These are phyloP conservation scores for Hemithea aestivaria DNA, from an alignment of 2,888 invertebrate genomes.

Conservation along the genomic window DNA sequence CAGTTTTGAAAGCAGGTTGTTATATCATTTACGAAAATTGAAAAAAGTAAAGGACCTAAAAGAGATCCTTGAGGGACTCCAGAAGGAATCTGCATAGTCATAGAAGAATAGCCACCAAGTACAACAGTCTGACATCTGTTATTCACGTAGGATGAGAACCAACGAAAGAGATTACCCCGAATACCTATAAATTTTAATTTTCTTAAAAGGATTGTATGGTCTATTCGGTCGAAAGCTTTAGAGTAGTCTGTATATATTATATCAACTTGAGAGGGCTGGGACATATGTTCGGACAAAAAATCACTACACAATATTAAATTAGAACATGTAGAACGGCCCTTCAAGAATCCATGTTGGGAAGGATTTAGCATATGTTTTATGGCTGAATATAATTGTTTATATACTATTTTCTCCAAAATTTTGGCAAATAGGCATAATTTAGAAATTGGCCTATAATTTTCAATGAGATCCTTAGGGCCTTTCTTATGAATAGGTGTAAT, in stretches of 20 bases:
- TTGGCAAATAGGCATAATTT: no score
- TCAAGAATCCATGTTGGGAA: slow-evolving; percentile 8
- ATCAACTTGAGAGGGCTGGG: no score
- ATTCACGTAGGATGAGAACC: no score
- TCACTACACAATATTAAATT: slow-evolving; percentile 8
- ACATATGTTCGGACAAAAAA: not conserved
- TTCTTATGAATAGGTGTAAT: no score
- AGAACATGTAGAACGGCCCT: slow-evolving; percentile 10
- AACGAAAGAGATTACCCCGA: no score
- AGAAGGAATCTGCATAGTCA: not conserved
- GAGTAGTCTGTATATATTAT: no score
- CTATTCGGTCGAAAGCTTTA: slow-evolving; percentile 10
- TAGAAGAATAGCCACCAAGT: slow-evolving; percentile 8
- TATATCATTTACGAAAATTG: slow-evolving; percentile 4
- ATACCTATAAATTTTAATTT: no score
- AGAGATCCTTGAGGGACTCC: slow-evolving; percentile 7
- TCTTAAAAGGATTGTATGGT: slow-evolving; percentile 4
- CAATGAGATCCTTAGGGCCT: no score
- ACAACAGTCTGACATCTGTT: slow-evolving; percentile 14
- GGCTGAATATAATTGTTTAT: not conserved
- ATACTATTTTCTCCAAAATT: no score
- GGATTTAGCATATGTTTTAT: slow-evolving; percentile 3
- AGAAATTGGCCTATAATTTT: no score
- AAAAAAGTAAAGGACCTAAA: slow-evolving; percentile 1
- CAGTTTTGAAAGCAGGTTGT: slow-evolving; percentile 2